Base-by-base conservation (phyloP, 2,797 vertebrate species). In the Myioborus miniatus region DNA sequence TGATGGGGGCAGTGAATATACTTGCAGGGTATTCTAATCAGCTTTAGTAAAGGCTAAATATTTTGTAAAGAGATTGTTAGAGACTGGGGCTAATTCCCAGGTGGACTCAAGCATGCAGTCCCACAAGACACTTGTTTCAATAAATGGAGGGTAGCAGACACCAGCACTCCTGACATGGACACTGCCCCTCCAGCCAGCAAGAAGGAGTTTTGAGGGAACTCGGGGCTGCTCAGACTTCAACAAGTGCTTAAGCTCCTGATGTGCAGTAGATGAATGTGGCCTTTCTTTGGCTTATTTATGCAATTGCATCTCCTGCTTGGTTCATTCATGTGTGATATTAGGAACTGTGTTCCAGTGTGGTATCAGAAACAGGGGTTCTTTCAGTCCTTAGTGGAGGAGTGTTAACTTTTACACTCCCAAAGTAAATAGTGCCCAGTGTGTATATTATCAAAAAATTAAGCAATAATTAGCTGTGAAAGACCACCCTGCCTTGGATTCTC, bases 111-210 rank as follows among this genome's bases (percentile, higher is more conserved):
- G 63, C 46, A 4, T 1, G 15, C 47, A 87, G 34, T 47, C 12
- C 46, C 39, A 7, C 0, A 0, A 59, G 32, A 32, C 5, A 4
- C 9, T 47, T 44, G 32, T 79, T 72, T 23, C 30, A 39, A 1
- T 79, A 12, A 56, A 12, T 0, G 3, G 23, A 74, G 32, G 11
- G 21, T 4, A 53, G 64, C 79, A 71, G 49, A 78, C 62, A 58
- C 24, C 15, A 41, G 37, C 0, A 0, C 12, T 60, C 37, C 76
- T 46, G 27, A 5, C 1, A 2, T 8, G 37, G 52, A 6, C 27
- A 7, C 39, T 49, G 21, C 39, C 37, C 12, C 41, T 77, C 41
- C 37, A 34, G 41, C 53, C 37, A 68, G 70, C 70, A 59, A 58
- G 19, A 27, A 65, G 44, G 74, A 70, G 39, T 15, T 87, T 34